Percentiles rank a stretch among this genome's conserved stretches.
Conservation (phyloP, 2,113 vertebrate genomes). For the Pterophyllum scalare region DNA sequence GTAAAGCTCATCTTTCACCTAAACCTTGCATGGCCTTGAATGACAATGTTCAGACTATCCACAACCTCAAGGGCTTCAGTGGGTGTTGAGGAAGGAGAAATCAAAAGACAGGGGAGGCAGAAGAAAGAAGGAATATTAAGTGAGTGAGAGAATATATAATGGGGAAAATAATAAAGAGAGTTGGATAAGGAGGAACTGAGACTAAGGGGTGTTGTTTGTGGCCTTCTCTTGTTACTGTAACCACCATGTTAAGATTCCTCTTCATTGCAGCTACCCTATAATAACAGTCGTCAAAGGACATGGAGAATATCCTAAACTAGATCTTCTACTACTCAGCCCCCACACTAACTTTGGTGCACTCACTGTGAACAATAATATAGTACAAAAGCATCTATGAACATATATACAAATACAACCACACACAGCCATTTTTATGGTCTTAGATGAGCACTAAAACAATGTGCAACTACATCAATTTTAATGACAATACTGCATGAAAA, state of each 20-base stretch:
- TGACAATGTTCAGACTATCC: conserved; percentile 41
- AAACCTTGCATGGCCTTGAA: conserved; percentile 53
- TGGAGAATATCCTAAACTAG: conserved; percentile 46
- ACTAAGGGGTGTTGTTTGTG: conserved; percentile 58
- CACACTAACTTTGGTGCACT: conserved; percentile 32
- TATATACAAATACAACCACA: conserved; percentile 14
- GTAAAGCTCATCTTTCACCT: conserved; percentile 55
- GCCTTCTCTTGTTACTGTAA: conserved; percentile 51
- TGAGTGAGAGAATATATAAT: conserved; percentile 50
- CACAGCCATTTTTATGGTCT: neutral
- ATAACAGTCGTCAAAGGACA: conserved; percentile 56
- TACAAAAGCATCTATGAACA: conserved; percentile 4
- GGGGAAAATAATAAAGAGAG: conserved; percentile 55
- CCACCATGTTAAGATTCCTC: conserved; percentile 56
- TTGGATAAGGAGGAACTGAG: conserved; percentile 33
- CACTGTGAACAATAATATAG: neutral
- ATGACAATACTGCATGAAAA: neutral
- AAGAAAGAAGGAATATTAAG: conserved; percentile 45
- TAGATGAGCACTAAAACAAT: neutral
- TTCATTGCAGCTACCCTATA: conserved; percentile 64
- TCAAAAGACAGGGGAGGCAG: conserved; percentile 31
- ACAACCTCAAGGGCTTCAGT: conserved; percentile 53
- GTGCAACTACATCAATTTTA: neutral
- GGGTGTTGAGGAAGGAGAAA: conserved; percentile 50
- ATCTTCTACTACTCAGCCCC: conserved; percentile 33